Evolutionary conservation across 2,113 vertebrate species (phyloP), one percentile per base, ranked within the genome.

Genomic region (Noturus placidus): DNA sequence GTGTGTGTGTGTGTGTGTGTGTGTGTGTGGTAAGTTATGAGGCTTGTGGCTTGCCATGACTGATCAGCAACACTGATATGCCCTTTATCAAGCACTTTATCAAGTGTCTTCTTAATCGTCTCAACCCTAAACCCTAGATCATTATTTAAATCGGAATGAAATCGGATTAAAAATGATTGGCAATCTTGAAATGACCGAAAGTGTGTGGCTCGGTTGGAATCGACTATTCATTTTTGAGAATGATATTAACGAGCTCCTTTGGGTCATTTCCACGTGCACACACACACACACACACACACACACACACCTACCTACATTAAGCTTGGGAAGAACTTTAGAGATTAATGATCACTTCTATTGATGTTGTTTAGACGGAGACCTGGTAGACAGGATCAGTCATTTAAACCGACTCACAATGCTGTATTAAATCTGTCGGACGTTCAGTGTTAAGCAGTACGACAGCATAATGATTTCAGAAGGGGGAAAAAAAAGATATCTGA

Each of bases 21-120:
- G 27, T 50, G 38, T 61, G 14, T 56, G 30, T 38, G 25, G 85
- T 78, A 87, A 90, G 80, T 84, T 82, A 54, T 88, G 88, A 84
- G 88, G 88, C 84, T 88, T 91, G 90, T 67, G 85, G 90, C 80
- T 89, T 63, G 25, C 88, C 81, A 61, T 42, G 63, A 25, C 30
- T 63, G 70, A 79, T 87, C 85, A 22, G 17, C 46, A 35, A 2
- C 14, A 57, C n/a, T 13, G 82, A 69, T 69, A 87, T 79, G 14
- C 50, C 38, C 42, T 82, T 59, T 57, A 82, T 81, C 33, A 22
- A 22, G 27, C 76, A 27, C 42, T 82, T 59, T 57, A 82, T 81
- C 50, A 22, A 22, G 27, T 33, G 17, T 19, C 27, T 54, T 19
- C 5, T 10, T 19, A 56, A 54, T 54, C 14, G 15, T 30, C 50